Percentiles rank a stretch among this genome's conserved stretches.
These are phyloP conservation scores for Morbakka virulenta DNA, from an alignment of 30 jellyfish, hydroid and myxozoan species.

Conservation along the genomic window DNA sequence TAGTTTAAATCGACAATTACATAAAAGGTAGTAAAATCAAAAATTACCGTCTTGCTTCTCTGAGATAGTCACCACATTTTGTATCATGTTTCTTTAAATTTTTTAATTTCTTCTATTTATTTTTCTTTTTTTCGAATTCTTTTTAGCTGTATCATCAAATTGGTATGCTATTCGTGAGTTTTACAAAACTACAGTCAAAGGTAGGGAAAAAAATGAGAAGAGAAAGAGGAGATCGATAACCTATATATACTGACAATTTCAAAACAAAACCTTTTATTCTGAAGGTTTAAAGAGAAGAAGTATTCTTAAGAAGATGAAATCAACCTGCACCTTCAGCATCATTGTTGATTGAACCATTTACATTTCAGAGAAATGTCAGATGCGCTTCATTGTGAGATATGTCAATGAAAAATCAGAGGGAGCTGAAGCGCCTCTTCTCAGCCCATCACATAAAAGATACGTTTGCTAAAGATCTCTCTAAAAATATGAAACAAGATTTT, in stretches of 20 bases:
- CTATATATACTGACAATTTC: neutral
- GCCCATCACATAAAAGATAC: neutral
- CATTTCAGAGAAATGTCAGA: neutral
- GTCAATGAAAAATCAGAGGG: neutral
- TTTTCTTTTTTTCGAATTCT: no score
- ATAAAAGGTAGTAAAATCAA: no score
- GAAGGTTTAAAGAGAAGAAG: neutral
- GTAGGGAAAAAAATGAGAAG: neutral
- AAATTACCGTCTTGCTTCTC: no score
- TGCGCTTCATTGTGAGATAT: slow-evolving; percentile 2
- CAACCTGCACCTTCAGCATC: neutral
- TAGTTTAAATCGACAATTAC: no score
- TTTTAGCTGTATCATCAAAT: no score
- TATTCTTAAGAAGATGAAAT: neutral
- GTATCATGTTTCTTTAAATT: no score
- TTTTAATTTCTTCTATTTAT: no score
- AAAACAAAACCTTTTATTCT: neutral
- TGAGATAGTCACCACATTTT: no score
- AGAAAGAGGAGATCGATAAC: neutral
- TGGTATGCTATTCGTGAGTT: no score
- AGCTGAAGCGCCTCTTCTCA: neutral
- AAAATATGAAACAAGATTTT: no score
- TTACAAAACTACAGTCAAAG: no score
- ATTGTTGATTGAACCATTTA: slow-evolving; percentile 16
- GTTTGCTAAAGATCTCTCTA: neutral